Percentiles rank a stretch among this genome's conserved stretches.
phyloP scores from a whole-genome alignment of 2,888 invertebrate species.

The Julus scandinavius region DNA sequence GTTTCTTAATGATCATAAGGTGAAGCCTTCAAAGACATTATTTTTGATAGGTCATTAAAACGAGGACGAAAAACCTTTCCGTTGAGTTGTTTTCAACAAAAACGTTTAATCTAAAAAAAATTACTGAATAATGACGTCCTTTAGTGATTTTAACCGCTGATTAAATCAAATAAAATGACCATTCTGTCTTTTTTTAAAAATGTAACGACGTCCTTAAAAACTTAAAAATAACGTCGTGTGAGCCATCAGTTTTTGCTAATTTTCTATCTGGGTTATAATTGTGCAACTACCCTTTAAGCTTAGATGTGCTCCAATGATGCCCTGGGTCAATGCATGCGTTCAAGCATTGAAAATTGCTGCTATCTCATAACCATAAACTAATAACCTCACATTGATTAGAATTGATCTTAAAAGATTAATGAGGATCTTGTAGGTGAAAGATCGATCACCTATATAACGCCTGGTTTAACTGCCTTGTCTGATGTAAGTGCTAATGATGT shows the following conservation, averaged over 20 bases:
- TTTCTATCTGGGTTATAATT: neutral
- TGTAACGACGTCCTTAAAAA: neutral
- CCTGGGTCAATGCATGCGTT: constrained; percentile 24
- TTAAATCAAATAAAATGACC: too few species aligned
- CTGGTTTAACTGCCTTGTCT: neutral
- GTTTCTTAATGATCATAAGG: too few species aligned
- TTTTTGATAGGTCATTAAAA: too few species aligned
- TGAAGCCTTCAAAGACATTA: too few species aligned
- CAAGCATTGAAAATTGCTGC: neutral
- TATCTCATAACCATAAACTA: neutral
- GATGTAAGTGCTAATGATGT: neutral
- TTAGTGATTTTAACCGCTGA: too few species aligned
- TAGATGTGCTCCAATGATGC: neutral
- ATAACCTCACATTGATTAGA: constrained; percentile 32
- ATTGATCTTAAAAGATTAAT: constrained; percentile 18
- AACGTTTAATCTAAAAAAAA: too few species aligned
- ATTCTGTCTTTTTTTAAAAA: too few species aligned
- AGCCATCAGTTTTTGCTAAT: too few species aligned
- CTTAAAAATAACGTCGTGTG: neutral
- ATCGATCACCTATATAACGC: constrained; percentile 1
- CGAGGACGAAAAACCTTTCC: too few species aligned
- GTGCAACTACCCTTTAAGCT: neutral
- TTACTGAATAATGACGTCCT: too few species aligned
- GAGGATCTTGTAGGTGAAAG: neutral
- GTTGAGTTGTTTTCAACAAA: too few species aligned